Conservation (phyloP, 1,140 invertebrate genomes). For the Hydropsyche tenuis region DNA sequence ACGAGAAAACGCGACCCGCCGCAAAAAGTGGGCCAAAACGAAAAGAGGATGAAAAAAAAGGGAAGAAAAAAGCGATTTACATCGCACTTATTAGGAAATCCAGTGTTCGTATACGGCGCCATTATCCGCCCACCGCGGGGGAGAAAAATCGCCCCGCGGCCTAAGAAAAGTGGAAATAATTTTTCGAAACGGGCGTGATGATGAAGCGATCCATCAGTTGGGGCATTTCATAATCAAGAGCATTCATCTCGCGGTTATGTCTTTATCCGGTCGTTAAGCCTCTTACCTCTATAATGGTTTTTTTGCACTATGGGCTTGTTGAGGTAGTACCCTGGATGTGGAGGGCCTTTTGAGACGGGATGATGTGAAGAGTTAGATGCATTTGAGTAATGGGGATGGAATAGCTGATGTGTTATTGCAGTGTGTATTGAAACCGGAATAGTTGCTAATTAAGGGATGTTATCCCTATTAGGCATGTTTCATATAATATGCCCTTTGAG, state of each 20-base stretch:
- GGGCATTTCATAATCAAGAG: slow-evolving; percentile 34
- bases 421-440: too few relatives aligned
- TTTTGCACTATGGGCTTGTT: too few relatives aligned
- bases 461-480: too few relatives aligned
- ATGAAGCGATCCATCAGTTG: slow-evolving; percentile 34
- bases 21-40: neutral
- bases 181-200: neutral
- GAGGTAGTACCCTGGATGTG: too few relatives aligned
- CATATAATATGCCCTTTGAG: too few relatives aligned
- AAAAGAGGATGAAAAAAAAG: neutral
- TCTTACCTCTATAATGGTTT: too few relatives aligned
- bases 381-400: too few relatives aligned
- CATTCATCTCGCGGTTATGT: slow-evolving; percentile 34
- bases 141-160: slow-evolving; percentile 23
- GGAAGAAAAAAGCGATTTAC: slow-evolving; percentile 20
- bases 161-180: slow-evolving; percentile 23
- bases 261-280: slow-evolving; percentile 37
- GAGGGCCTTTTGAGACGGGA: too few relatives aligned
- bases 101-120: slow-evolving; percentile 1
- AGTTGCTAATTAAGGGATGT: too few relatives aligned
- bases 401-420: too few relatives aligned
- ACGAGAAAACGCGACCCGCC: neutral
- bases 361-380: too few relatives aligned
- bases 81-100: slow-evolving; percentile 26
- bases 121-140: slow-evolving; percentile 22